Evolutionary conservation across 2,888 invertebrate genomes (phyloP).

Genomic region (Meta bourneti): DNA sequence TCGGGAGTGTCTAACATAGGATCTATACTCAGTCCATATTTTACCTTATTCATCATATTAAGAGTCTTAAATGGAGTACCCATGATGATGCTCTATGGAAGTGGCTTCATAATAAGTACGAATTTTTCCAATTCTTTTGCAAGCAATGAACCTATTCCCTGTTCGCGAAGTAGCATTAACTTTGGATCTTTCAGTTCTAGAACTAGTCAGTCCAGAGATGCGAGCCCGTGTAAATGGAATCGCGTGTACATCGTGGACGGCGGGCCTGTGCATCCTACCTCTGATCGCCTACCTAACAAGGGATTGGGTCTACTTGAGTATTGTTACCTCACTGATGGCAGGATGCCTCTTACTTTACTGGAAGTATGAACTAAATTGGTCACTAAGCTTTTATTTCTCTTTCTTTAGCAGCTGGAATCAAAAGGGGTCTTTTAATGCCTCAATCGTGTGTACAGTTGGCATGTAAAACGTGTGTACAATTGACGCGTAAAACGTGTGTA

Average conservation of each 20-base stretch:
- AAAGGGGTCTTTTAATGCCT: no score
- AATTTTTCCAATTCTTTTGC: background rate
- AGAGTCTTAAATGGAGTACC: conserved; percentile 50
- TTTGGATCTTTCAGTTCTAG: conserved; percentile 33
- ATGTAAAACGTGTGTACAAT: no score
- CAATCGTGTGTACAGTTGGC: no score
- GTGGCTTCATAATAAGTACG: conserved; percentile 69
- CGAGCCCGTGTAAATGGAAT: conserved; percentile 81
- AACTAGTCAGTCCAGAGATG: conserved; percentile 78
- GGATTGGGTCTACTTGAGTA: conserved; percentile 78
- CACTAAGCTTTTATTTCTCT: no score
- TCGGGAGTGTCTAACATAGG: conserved; percentile 36
- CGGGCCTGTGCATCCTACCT: conserved; percentile 79
- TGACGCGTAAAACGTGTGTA: no score
- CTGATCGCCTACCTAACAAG: conserved; percentile 78
- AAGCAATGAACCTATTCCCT: background rate
- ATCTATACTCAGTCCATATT: conserved; percentile 50
- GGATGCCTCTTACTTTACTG: no score
- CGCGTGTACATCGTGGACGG: conserved; percentile 68
- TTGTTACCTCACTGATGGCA: conserved; percentile 67
- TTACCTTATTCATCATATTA: conserved; percentile 49
- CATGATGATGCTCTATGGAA: conserved; percentile 54
- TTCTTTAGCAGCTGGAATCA: no score
- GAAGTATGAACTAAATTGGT: no score
- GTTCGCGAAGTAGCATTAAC: background rate